Base-by-base conservation (phyloP, 2,888 invertebrate genomes). In the Tetanocera ferruginea region DNA sequence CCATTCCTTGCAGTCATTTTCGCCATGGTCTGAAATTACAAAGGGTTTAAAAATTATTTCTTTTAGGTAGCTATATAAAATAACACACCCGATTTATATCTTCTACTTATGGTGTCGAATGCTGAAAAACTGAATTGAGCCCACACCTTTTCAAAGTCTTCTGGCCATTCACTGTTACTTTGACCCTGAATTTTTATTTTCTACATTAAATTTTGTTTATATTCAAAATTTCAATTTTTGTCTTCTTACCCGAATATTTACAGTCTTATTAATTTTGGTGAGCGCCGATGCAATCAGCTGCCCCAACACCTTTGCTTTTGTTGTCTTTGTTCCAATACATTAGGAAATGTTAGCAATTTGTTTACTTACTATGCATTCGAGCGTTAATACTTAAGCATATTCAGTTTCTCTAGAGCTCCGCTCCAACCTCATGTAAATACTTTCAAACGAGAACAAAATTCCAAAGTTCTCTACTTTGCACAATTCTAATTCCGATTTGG, bases 281-380 rank as follows among this genome's bases (percentile, higher is more conserved):
- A 67, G 43, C 43, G 43, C 31, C 55, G 71, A 71, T 71, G 31
- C 34, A 55, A 71, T 71, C 71, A 55, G 28, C 31, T n/a, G 71
- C 31, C 71, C 71, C 71, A 28, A 31, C 28, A 71, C 52, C 71
- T 55, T 52, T 19, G 25, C 67, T 67, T 43, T 43, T 17, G 55
- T 28, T 19, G 8, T 11, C 34, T 31, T 52, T 71, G 55, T 52
- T 71, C 49, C 55, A 52, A 19, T 55, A 17, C 17, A 28, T 28
- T 71, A 31, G 37, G 23, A 34, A 67, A 28, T 43, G 1, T 67
- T n/a, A 34, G 43, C 43, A 67, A 67, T 67, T 23, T 37, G 11
- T 19, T 19, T 37, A 28, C 5, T 8, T 67, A 19, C 37, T 67
- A 67, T 67, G 37, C 8, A 37, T 34, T 67, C 43, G 23, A 37